Percentiles rank a stretch among this genome's conserved stretches.
Conservation (phyloP, 2,113 vertebrate genomes). For the Holacanthus passer region DNA sequence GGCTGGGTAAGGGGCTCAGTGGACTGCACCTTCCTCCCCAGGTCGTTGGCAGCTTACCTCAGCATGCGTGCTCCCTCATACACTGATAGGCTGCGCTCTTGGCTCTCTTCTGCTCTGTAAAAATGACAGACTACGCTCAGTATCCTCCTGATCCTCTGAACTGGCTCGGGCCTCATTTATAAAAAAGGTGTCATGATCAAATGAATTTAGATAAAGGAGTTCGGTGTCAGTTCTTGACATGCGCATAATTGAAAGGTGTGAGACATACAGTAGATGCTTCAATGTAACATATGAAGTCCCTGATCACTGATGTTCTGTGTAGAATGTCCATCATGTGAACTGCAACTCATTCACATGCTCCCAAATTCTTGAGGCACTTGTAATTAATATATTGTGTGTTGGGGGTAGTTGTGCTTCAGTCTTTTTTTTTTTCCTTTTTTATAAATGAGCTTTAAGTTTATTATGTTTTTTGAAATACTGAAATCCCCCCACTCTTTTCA, state of each 20-base stretch:
- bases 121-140: constrained; percentile 53
- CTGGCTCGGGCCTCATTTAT: constrained; percentile 23
- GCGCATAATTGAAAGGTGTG: constrained; percentile 42
- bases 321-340: constrained; percentile 40
- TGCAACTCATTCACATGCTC: constrained; percentile 68
- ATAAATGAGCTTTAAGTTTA: constrained; percentile 12
- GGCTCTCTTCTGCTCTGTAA: constrained; percentile 70
- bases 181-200: background rate
- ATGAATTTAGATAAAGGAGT: constrained; percentile 33
- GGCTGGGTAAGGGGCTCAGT: constrained; percentile 57
- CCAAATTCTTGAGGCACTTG: constrained; percentile 79
- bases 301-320: constrained; percentile 60
- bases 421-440: constrained; percentile 19
- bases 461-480: background rate
- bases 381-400: constrained; percentile 37
- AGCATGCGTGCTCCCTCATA: constrained; percentile 68
- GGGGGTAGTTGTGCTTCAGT: constrained; percentile 67
- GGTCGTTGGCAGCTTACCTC: constrained; percentile 73
- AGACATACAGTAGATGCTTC: constrained; percentile 35
- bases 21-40: constrained; percentile 52
- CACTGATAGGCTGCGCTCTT: constrained; percentile 56
- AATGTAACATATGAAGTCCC: constrained; percentile 55
- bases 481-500: constrained; percentile 11
- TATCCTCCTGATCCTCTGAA: constrained; percentile 55
- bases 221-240: constrained; percentile 43